Evolutionary conservation across 2,888 invertebrate species (phyloP).

Genomic region (Schizotus pectinicornis): DNA sequence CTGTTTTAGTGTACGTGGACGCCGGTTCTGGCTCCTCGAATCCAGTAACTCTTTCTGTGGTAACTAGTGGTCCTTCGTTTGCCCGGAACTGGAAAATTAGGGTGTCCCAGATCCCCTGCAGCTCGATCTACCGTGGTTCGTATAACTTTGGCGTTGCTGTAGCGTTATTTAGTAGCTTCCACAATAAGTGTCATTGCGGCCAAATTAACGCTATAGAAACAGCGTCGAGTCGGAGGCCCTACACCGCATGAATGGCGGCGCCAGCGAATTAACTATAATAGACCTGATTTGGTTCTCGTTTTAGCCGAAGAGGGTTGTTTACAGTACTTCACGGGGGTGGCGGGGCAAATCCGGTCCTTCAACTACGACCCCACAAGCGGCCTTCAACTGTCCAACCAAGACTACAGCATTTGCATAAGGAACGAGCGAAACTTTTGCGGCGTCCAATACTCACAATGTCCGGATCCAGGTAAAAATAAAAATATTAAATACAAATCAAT

Average conservation of each 20-base stretch:
- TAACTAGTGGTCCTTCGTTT: conserved; percentile 77
- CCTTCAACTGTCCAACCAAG: conserved; percentile 84
- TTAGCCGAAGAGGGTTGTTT: conserved; percentile 77
- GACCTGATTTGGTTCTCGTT: conserved; percentile 29
- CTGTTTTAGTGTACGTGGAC: conserved; percentile 78
- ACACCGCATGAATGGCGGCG: neutral
- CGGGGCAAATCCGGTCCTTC: conserved; percentile 81
- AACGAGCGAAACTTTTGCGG: conserved; percentile 88
- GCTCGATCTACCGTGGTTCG: conserved; percentile 71
- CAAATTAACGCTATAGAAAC: neutral
- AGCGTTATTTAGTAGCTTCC: neutral
- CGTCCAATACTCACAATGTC: conserved; percentile 80
- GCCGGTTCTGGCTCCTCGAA: conserved; percentile 77
- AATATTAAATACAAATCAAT: neutral
- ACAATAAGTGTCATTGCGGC: neutral
- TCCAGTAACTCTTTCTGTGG: conserved; percentile 80
- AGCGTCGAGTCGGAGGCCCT: neutral
- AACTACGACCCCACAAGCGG: conserved; percentile 81
- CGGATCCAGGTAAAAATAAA: conserved; percentile 55
- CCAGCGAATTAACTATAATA: neutral
- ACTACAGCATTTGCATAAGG: conserved; percentile 85
- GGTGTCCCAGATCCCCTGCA: conserved; percentile 80
- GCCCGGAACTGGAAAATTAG: conserved; percentile 82
- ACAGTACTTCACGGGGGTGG: conserved; percentile 81
- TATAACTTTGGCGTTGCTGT: neutral